Percentiles rank a stretch among this genome's conserved stretches.
Conservation (phyloP, 2,797 vertebrate species). For the Scleropages formosus region DNA sequence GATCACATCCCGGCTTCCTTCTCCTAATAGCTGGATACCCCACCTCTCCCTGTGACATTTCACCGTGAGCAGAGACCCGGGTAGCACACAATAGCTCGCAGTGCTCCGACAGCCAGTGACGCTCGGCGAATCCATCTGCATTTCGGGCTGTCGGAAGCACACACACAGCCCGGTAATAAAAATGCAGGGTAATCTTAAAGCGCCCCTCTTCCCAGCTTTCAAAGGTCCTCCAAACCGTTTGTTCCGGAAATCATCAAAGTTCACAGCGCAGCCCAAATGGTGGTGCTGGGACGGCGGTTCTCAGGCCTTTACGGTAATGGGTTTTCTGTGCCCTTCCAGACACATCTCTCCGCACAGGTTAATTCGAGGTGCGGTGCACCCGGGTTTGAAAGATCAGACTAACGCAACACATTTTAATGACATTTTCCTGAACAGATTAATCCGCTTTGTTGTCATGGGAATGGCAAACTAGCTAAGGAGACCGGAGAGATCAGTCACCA, state of each 20-base stretch:
- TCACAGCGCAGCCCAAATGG: not conserved
- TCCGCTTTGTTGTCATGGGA: constrained; percentile 51
- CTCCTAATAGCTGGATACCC: no score
- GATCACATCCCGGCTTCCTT: no score
- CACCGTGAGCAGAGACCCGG: no score
- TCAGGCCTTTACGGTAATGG: not conserved
- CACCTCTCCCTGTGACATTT: no score
- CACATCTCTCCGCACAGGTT: not conserved
- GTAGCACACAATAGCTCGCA: no score
- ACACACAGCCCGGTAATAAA: no score
- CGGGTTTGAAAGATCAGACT: not conserved
- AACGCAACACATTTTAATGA: not conserved
- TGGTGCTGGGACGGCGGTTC: not conserved
- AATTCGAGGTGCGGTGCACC: not conserved
- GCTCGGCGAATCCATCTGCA: no score
- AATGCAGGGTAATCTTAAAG: no score
- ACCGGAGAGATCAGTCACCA: constrained; percentile 30
- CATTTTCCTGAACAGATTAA: constrained; percentile 23
- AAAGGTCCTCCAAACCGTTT: not conserved
- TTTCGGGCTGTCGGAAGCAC: no score
- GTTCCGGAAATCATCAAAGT: not conserved
- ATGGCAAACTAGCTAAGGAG: constrained; percentile 39
- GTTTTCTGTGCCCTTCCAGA: not conserved
- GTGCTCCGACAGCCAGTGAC: no score
- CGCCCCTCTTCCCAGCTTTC: not conserved